These are phyloP conservation scores for Alitta virens DNA, from an alignment of 2,888 invertebrate species.

Conservation along the genomic window DNA sequence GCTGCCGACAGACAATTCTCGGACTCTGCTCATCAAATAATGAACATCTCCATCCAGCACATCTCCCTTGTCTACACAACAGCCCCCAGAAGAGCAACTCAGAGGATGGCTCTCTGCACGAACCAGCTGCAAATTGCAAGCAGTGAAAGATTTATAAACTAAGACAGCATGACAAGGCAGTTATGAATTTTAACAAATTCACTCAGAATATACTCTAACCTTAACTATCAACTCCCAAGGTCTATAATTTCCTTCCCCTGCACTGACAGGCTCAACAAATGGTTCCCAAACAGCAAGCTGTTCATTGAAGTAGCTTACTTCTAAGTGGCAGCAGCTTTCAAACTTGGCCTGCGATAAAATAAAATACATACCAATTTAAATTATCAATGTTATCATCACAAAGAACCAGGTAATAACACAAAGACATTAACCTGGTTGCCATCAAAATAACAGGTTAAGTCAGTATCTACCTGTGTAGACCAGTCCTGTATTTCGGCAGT, in stretches of 20 bases:
- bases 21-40: slow-evolving; percentile 40
- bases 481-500: slow-evolving; percentile 68
- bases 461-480: slow-evolving; percentile 61
- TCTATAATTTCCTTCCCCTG: slow-evolving; percentile 66
- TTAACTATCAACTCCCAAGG: slow-evolving; percentile 73
- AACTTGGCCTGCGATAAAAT: slow-evolving; percentile 56
- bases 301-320: slow-evolving; percentile 52
- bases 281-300: slow-evolving; percentile 53
- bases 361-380: not conserved
- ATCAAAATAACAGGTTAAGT: too few species aligned
- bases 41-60: slow-evolving; percentile 50
- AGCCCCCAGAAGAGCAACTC: slow-evolving; percentile 29
- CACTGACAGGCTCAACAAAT: slow-evolving; percentile 61
- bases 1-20: slow-evolving; percentile 39
- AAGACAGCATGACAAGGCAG: too few species aligned
- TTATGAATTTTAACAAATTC: too few species aligned
- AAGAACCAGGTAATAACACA: not conserved
- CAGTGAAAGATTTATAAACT: too few species aligned
- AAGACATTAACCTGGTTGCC: not conserved
- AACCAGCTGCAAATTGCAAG: slow-evolving; percentile 42
- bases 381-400: not conserved
- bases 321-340: slow-evolving; percentile 58
- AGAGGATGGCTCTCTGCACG: slow-evolving; percentile 49
- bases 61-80: slow-evolving; percentile 29
- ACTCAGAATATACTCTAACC: too few species aligned